phyloP scores from a whole-genome alignment of 1,140 invertebrate genomes.

The Rhyzopertha dominica region DNA sequence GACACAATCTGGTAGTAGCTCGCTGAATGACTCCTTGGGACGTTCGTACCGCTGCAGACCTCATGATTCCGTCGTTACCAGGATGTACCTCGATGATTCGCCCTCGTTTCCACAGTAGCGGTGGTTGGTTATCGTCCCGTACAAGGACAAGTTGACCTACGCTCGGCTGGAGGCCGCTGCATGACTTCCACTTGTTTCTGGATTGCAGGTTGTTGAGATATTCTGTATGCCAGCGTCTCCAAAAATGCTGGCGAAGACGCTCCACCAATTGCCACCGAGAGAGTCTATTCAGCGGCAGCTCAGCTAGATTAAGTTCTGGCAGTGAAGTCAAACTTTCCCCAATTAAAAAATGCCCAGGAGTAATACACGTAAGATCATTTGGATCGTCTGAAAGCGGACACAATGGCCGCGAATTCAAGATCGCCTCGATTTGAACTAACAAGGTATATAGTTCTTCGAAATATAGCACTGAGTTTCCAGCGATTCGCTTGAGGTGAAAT shows the following conservation, averaged over 20 bases:
- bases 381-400: slow-evolving; percentile 25
- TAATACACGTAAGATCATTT: slow-evolving; percentile 25
- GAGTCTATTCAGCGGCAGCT: neutral
- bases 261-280: neutral
- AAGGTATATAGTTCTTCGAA: slow-evolving; percentile 28
- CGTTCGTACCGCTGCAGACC: too few relatives aligned
- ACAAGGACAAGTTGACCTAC: too few relatives aligned
- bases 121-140: too few relatives aligned
- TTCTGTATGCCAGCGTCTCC: too few relatives aligned
- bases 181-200: too few relatives aligned
- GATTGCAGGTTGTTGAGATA: too few relatives aligned
- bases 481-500: slow-evolving; percentile 29
- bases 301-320: slow-evolving; percentile 7
- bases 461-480: slow-evolving; percentile 28
- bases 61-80: too few relatives aligned
- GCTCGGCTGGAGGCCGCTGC: too few relatives aligned
- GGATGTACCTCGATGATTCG: too few relatives aligned
- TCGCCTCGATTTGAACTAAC: slow-evolving; percentile 26
- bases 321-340: slow-evolving; percentile 30
- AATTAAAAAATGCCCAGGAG: slow-evolving; percentile 43
- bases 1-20: too few relatives aligned
- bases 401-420: slow-evolving; percentile 38
- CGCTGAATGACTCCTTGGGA: too few relatives aligned
- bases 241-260: neutral
- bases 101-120: too few relatives aligned